Evolutionary conservation across 2,888 invertebrate genomes (phyloP).

Genomic region (Drosophila ustulata): DNA sequence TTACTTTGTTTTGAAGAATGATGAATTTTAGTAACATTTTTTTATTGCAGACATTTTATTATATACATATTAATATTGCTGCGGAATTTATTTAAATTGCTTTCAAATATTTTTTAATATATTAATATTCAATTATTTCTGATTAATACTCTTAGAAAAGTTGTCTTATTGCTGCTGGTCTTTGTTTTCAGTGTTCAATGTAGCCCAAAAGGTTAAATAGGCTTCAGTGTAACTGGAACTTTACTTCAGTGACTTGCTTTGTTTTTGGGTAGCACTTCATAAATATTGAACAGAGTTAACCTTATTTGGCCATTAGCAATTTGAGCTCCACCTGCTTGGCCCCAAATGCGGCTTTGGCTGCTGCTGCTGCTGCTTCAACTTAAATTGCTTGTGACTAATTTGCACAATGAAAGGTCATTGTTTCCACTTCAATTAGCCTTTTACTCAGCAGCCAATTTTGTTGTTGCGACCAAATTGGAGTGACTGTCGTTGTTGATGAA

Average conservation of each 20-base stretch:
- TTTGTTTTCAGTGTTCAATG: too few relatives aligned
- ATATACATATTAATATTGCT: too few relatives aligned
- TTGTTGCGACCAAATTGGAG: conserved; percentile 65
- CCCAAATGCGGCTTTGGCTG: conserved; percentile 10
- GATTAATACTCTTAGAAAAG: too few relatives aligned
- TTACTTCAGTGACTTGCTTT: conserved; percentile 2
- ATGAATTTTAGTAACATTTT: too few relatives aligned
- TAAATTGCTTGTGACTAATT: conserved; percentile 74
- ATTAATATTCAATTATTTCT: too few relatives aligned
- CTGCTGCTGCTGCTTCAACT: conserved; percentile 30
- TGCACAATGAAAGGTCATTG: conserved; percentile 78
- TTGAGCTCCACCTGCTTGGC: conserved; percentile 42
- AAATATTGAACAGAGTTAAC: conserved; percentile 43
- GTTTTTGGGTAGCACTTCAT: conserved; percentile 13
- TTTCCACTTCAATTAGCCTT: conserved; percentile 78
- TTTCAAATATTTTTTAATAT: too few relatives aligned
- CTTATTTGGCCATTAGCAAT: conserved; percentile 64
- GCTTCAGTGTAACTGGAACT: neutral
- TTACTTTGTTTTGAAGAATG: too few relatives aligned
- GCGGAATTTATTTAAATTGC: too few relatives aligned
- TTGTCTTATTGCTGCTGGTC: too few relatives aligned
- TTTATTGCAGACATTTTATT: too few relatives aligned
- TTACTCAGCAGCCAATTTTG: conserved; percentile 34
- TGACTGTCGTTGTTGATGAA: conserved; percentile 53
- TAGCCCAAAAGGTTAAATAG: conserved; percentile 3